phyloP scores from a whole-genome alignment of 23 tunicate species.

The Ciona savignyi region DNA sequence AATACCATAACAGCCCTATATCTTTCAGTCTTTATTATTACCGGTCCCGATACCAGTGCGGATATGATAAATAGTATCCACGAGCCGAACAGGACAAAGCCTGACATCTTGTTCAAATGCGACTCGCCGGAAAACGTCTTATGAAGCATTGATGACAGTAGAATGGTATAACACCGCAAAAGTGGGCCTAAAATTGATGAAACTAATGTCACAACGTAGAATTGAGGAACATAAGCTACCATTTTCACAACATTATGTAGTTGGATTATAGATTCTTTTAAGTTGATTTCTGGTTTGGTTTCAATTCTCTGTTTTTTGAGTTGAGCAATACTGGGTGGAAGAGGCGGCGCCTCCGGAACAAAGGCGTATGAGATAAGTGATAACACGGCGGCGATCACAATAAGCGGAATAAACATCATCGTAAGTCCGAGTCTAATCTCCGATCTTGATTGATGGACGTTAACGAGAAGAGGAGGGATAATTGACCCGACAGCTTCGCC shows the following conservation, averaged over 20 bases:
- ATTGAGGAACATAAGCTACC: conserved; percentile 29
- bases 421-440: conserved; percentile 26
- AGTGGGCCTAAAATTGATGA: conserved; percentile 49
- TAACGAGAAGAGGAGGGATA: conserved; percentile 31
- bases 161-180: conserved; percentile 45
- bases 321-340: conserved; percentile 65
- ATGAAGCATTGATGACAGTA: conserved; percentile 45
- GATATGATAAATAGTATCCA: conserved; percentile 58
- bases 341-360: conserved; percentile 44
- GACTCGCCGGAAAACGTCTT: conserved; percentile 14
- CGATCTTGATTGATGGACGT: conserved; percentile 13
- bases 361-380: conserved; percentile 10
- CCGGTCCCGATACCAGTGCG: conserved; percentile 55
- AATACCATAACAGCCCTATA: conserved; percentile 30
- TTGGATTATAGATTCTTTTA: conserved; percentile 19
- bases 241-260: conserved; percentile 21
- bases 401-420: conserved; percentile 29
- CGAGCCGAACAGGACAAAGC: conserved; percentile 41
- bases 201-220: conserved; percentile 37
- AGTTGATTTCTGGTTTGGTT: conserved; percentile 11
- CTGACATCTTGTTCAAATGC: conserved; percentile 18
- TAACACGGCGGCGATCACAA: conserved; percentile 13
- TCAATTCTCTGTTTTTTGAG: conserved; percentile 21
- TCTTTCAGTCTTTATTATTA: conserved; percentile 46
- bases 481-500: conserved; percentile 63